Percentiles rank a stretch among this genome's conserved stretches.
Conservation (phyloP, 2,797 vertebrate species). For the Coregonus ussuriensis region DNA sequence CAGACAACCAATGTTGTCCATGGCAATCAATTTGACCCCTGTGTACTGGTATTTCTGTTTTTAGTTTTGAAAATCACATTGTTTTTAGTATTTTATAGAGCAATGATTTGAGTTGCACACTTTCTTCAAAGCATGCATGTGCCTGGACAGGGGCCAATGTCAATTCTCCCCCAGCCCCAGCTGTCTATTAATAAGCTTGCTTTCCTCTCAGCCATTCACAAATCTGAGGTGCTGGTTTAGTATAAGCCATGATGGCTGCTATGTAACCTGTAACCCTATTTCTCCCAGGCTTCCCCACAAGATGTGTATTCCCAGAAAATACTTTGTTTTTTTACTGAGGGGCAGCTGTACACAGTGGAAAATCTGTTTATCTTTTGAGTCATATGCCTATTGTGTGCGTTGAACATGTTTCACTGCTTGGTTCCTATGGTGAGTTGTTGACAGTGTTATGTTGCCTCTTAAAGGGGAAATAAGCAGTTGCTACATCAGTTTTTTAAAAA, state of each 20-base stretch:
- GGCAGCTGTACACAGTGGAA: neutral
- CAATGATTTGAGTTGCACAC: neutral
- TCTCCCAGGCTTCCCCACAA: neutral
- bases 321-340: neutral
- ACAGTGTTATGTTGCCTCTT: neutral
- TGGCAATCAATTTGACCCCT: neutral
- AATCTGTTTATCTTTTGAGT: neutral
- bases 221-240: slow-evolving; percentile 16
- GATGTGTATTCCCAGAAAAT: neutral
- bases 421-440: neutral
- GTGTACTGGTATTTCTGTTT: neutral
- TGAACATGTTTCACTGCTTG: neutral
- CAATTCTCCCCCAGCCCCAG: slow-evolving; percentile 11
- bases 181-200: slow-evolving; percentile 47
- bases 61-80: neutral
- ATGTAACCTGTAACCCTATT: slow-evolving; percentile 32
- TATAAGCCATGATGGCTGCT: slow-evolving; percentile 15
- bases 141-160: slow-evolving; percentile 26
- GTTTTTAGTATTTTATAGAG: no score
- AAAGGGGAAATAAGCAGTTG: no score
- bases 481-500: no score
- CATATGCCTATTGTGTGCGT: neutral
- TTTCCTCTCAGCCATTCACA: slow-evolving; percentile 38
- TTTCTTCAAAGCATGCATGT: neutral
- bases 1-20: neutral